A percentile compares a stretch with the other conserved stretches of the same genome.
phyloP scores from a whole-genome alignment of 1,140 invertebrate genomes.

The Leptinotarsa defecta region DNA sequence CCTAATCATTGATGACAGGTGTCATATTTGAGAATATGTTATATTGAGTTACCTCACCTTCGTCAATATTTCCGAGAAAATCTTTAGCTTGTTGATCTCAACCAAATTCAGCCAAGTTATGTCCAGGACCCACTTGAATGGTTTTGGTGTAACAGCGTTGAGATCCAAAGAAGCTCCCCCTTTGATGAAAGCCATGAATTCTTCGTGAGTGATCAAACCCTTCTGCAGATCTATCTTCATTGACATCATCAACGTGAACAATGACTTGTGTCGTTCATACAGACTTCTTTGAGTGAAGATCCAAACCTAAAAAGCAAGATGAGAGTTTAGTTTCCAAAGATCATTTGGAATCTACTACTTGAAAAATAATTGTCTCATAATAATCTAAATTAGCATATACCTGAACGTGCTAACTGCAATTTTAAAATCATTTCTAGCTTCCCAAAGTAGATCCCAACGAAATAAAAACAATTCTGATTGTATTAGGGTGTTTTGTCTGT shows the following conservation, averaged over 20 bases:
- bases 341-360: too few relatives aligned
- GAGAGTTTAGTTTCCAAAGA: too few relatives aligned
- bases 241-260: slow-evolving; percentile 93
- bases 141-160: slow-evolving; percentile 90
- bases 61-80: slow-evolving; percentile 79
- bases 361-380: too few relatives aligned
- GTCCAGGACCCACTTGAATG: slow-evolving; percentile 93
- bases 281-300: slow-evolving; percentile 88
- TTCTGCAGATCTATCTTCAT: slow-evolving; percentile 93
- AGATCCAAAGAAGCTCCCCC: slow-evolving; percentile 93
- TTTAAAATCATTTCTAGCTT: too few relatives aligned
- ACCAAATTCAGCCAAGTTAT: slow-evolving; percentile 97
- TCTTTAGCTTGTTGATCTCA: slow-evolving; percentile 86
- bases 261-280: slow-evolving; percentile 89
- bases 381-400: too few relatives aligned
- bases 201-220: slow-evolving; percentile 82
- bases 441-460: too few relatives aligned
- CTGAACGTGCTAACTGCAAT: too few relatives aligned
- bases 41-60: slow-evolving; percentile 63
- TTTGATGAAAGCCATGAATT: slow-evolving; percentile 96
- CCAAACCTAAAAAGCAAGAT: slow-evolving; percentile 67
- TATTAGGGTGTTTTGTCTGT: too few relatives aligned
- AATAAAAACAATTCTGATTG: too few relatives aligned
- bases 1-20: too few relatives aligned
- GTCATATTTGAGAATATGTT: background rate